Conservation (phyloP, 64 coral and sea anemone genomes). For the Astreopora myriophthalma region DNA sequence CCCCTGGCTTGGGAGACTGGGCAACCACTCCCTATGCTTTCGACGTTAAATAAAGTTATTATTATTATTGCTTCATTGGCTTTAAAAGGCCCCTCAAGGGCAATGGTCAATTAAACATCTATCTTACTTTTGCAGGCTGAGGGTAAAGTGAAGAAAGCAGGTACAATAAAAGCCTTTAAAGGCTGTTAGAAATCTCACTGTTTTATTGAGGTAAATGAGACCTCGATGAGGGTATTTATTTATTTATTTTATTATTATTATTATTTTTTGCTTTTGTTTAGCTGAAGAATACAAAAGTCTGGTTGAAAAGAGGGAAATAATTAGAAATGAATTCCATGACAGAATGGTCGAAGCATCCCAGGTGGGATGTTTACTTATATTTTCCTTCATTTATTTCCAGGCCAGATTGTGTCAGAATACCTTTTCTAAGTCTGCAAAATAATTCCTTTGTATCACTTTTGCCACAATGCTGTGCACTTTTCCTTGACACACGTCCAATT, state of each 20-base stretch:
- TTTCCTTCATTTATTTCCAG: too few species aligned
- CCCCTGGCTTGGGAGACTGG: too few species aligned
- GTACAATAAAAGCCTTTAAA: constrained; percentile 9
- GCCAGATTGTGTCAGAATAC: too few species aligned
- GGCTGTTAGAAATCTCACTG: too few species aligned
- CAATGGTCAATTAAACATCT: background rate
- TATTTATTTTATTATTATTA: background rate
- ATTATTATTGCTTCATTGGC: too few species aligned
- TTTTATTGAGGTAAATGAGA: too few species aligned
- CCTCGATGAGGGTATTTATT: too few species aligned
- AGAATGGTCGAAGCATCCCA: constrained; percentile 90
- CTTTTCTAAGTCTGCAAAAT: too few species aligned
- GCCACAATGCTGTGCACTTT: background rate
- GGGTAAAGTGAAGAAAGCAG: constrained; percentile 88
- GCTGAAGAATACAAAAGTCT: constrained; percentile 92
- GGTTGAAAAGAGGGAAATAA: constrained; percentile 91
- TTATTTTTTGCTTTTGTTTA: constrained; percentile 20
- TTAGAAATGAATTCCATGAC: constrained; percentile 97
- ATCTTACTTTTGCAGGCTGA: constrained; percentile 71
- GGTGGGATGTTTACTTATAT: constrained; percentile 21
- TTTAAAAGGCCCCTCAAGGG: too few species aligned
- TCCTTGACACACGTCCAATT: too few species aligned
- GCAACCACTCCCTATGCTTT: too few species aligned
- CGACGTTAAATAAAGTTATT: too few species aligned
- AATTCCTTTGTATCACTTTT: background rate